Evolutionary conservation across 1,140 invertebrate genomes (phyloP), one percentile per base, ranked within the genome.

Genomic region (Nylanderia fulva): DNA sequence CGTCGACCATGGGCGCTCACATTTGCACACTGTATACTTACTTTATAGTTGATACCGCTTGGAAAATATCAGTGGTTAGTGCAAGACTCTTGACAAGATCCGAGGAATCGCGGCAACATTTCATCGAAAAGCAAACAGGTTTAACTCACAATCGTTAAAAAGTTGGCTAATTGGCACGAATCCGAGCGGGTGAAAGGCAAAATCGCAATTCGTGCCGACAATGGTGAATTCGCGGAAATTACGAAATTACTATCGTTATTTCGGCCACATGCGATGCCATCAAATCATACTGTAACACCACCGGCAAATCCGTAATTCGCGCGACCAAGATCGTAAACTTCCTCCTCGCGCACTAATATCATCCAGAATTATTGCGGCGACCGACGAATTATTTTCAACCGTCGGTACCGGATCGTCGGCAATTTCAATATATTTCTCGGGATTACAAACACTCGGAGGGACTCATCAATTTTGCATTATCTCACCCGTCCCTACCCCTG

Each of bases 391-490:
- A 89, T 89, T 89, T 89, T 89, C 87, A 84, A 39, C 61, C 42
- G 72, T 83, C 66, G 71, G 1, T 83, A 27, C 45, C 29, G 68
- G 74, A 54, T 88, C 77, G 79, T 71, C 75, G 85, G 88, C 88
- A 90, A 87, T 90, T 90, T 90, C 88, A 89, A 90, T 90, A 90
- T 89, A 89, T 90, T 89, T 90, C 88, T 90, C 88, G 80, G 88
- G 88, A 90, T 87, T 90, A 90, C 88, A 90, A 89, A 89, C 88
- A 89, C 88, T 89, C 88, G 69, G 15, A 79, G 85, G 75, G 88
- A 89, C 88, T 89, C 88, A 90, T 90, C 88, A 89, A 90, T 90
- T 90, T 90, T 90, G 88, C 88, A 90, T 90, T 90, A 90, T 90
- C 88, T 90, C 88, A 61, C 88, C 88, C 82, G 76, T 42, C 69